A percentile compares a stretch with the other conserved stretches of the same genome.
Conservation (phyloP, 2,113 vertebrate species). For the Balaeniceps rex region DNA sequence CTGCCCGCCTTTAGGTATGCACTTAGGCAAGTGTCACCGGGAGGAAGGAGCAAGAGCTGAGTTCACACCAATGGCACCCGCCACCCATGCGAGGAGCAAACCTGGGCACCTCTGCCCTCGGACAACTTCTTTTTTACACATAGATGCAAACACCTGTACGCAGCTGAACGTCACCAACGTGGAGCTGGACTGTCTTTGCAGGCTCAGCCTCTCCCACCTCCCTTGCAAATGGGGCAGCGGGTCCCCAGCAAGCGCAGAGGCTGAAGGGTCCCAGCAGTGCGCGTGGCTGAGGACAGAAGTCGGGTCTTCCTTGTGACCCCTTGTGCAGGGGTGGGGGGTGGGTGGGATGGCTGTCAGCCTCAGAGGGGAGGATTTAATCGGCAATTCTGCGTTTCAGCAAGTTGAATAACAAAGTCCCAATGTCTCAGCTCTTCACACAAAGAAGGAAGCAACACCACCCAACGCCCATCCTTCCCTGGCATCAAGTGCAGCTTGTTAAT, state of each 20-base stretch:
- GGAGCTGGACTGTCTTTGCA: background rate
- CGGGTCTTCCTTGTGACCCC: background rate
- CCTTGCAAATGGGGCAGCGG: background rate
- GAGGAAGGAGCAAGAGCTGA: background rate
- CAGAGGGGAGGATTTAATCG: constrained; percentile 33
- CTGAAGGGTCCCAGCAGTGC: background rate
- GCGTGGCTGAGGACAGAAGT: fast-evolving
- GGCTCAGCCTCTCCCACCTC: background rate
- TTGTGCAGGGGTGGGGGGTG: background rate
- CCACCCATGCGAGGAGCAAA: background rate
- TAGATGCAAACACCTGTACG: fast-evolving
- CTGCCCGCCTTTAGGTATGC: background rate
- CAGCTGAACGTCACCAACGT: fast-evolving
- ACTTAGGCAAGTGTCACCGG: fast-evolving
- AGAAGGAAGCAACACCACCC: background rate
- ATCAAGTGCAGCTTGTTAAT: constrained; percentile 75
- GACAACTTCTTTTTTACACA: background rate
- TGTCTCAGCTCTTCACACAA: background rate
- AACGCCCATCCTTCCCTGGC: constrained; percentile 62
- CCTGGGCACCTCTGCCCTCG: background rate
- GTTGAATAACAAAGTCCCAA: background rate
- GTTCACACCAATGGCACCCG: background rate
- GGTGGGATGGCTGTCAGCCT: background rate
- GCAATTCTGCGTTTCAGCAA: background rate
- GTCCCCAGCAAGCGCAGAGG: fast-evolving